A percentile compares a stretch with the other conserved stretches of the same genome.
phyloP scores from a whole-genome alignment of 2,888 invertebrate species.

The Mantis religiosa region DNA sequence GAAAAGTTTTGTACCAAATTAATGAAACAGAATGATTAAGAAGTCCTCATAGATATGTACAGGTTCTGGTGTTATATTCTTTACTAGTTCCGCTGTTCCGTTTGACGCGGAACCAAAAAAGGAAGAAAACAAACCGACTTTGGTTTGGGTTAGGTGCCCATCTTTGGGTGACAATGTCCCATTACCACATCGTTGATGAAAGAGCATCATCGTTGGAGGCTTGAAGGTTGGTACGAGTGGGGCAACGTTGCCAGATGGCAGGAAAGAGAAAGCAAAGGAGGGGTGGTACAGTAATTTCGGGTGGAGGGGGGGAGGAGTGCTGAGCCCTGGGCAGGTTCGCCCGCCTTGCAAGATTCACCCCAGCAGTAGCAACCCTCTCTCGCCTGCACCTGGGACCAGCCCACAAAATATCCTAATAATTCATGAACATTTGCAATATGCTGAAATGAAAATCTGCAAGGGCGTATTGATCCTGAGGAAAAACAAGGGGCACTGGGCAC shows the following conservation, averaged over 20 bases:
- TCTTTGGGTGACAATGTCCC: no score
- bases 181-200: no score
- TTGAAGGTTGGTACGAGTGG: constrained; percentile 17
- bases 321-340: constrained; percentile 6
- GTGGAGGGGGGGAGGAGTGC: neutral
- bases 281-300: constrained; percentile 18
- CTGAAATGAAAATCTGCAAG: neutral
- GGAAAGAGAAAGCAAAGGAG: constrained; percentile 8
- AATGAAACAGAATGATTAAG: no score
- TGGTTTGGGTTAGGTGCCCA: no score
- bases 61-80: no score
- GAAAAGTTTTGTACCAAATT: no score
- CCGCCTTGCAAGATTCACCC: neutral
- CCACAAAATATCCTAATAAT: neutral
- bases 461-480: neutral
- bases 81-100: no score
- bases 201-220: constrained; percentile 33
- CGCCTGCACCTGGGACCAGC: neutral
- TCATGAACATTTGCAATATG: neutral
- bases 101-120: no score
- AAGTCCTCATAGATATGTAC: no score
- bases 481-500: neutral
- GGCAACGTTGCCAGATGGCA: constrained; percentile 27
- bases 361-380: neutral
- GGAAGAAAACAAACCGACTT: no score